A percentile compares a stretch with the other conserved stretches of the same genome.
phyloP scores from a whole-genome alignment of 2,797 vertebrate genomes.

The Micromesistius poutassou region DNA sequence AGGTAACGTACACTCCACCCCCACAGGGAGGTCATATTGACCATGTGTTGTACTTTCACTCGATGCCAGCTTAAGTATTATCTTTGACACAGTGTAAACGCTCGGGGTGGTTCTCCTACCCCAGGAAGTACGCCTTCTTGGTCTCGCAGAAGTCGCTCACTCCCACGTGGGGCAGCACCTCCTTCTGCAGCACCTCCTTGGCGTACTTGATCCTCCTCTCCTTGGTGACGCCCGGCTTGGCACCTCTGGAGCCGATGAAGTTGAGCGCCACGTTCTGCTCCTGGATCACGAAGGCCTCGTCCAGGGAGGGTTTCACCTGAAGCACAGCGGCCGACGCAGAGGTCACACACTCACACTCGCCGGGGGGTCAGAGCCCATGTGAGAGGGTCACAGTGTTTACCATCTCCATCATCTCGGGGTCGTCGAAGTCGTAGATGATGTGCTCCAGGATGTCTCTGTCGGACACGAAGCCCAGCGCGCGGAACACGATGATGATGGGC shows the following conservation, averaged over 20 bases:
- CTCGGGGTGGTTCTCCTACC: slow-evolving; percentile 74
- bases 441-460: slow-evolving; percentile 98
- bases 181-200: slow-evolving; percentile 96
- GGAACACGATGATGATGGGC: slow-evolving; percentile 97
- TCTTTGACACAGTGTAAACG: too few species aligned
- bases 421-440: slow-evolving; percentile 98
- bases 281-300: slow-evolving; percentile 97
- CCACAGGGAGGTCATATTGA: neutral
- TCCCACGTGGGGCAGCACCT: slow-evolving; percentile 97
- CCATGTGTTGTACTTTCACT: neutral
- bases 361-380: too few species aligned
- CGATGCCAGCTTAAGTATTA: too few species aligned
- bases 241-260: slow-evolving; percentile 96
- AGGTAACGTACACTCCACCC: neutral
- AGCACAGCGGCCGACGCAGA: neutral
- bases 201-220: slow-evolving; percentile 97
- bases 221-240: slow-evolving; percentile 96
- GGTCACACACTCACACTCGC: neutral
- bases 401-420: slow-evolving; percentile 99
- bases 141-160: slow-evolving; percentile 99
- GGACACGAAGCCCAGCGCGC: slow-evolving; percentile 93
- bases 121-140: slow-evolving; percentile 97
- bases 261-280: slow-evolving; percentile 97
- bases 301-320: slow-evolving; percentile 94
- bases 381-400: slow-evolving; percentile 59